phyloP scores from a whole-genome alignment of 2,888 invertebrate species.

The Dolichomitus sp. region DNA sequence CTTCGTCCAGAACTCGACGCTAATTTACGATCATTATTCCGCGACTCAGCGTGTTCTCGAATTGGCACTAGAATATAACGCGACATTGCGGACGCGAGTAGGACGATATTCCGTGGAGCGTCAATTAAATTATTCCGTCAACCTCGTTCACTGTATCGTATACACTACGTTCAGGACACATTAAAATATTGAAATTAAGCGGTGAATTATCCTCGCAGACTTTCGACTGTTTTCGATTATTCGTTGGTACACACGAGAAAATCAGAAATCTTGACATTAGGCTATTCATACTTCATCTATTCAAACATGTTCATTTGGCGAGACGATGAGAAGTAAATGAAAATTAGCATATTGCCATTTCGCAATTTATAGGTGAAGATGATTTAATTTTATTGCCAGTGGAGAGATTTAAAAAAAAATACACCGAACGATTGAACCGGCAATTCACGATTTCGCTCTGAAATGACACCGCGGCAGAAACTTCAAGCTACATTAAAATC shows the following conservation, averaged over 20 bases:
- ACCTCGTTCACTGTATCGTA: slow-evolving; percentile 30
- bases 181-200: slow-evolving; percentile 60
- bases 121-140: slow-evolving; percentile 60
- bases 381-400: slow-evolving; percentile 37
- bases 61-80: slow-evolving; percentile 34
- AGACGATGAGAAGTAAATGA: slow-evolving; percentile 25
- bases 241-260: slow-evolving; percentile 27
- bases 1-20: not conserved
- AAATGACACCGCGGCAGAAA: slow-evolving; percentile 43
- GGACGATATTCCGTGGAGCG: slow-evolving; percentile 32
- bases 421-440: not conserved
- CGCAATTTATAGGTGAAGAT: slow-evolving; percentile 1
- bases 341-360: slow-evolving; percentile 41
- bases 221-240: slow-evolving; percentile 31
- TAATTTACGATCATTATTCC: slow-evolving; percentile 59
- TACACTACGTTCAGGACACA: not conserved
- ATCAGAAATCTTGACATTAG: slow-evolving; percentile 18
- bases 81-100: not conserved
- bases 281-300: slow-evolving; percentile 59
- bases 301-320: slow-evolving; percentile 44
- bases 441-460: not conserved
- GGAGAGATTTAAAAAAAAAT: not conserved
- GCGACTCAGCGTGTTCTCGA: slow-evolving; percentile 30
- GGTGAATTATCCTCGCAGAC: slow-evolving; percentile 22
- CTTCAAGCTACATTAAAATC: slow-evolving; percentile 46